Evolutionary conservation across 2,888 invertebrate species (phyloP).

Genomic region (Andrena praecox): DNA sequence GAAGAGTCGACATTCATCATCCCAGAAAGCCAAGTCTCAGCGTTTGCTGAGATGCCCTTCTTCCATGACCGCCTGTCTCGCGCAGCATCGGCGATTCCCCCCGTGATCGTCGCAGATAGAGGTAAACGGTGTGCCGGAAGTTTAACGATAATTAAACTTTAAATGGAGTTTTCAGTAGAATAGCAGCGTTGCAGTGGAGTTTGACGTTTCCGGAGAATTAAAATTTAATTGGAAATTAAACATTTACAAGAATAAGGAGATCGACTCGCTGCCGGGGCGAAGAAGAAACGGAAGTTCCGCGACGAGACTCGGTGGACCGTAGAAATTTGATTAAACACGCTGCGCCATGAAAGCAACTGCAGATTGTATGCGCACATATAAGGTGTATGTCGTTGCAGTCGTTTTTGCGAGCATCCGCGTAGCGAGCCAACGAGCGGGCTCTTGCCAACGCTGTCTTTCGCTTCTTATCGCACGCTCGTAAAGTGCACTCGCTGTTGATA

Average conservation of each 20-base stretch:
- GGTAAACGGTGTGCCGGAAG: neutral
- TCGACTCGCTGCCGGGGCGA: slow-evolving; percentile 19
- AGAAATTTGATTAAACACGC: slow-evolving; percentile 45
- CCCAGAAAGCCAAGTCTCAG: slow-evolving; percentile 76
- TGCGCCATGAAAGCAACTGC: slow-evolving; percentile 51
- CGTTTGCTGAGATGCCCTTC: slow-evolving; percentile 70
- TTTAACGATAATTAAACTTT: neutral
- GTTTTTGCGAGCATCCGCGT: slow-evolving; percentile 46
- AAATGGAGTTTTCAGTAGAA: neutral
- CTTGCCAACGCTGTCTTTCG: slow-evolving; percentile 56
- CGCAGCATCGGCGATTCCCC: neutral
- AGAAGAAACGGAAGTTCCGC: slow-evolving; percentile 10
- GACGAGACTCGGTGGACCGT: neutral
- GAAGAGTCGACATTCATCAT: slow-evolving; percentile 76
- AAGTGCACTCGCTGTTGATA: slow-evolving; percentile 57
- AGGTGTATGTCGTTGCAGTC: slow-evolving; percentile 41
- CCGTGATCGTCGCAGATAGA: neutral
- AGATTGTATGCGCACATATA: slow-evolving; percentile 55
- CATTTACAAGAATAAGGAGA: slow-evolving; percentile 6
- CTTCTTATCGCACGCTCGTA: slow-evolving; percentile 56
- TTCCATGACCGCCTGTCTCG: slow-evolving; percentile 7
- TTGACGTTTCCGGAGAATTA: neutral
- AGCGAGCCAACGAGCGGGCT: slow-evolving; percentile 55
- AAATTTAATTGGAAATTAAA: slow-evolving; percentile 5
- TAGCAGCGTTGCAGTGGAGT: neutral